Percentiles rank a stretch among this genome's conserved stretches.
Conservation (phyloP, 2,113 vertebrate genomes). For the Amazona guildingii region DNA sequence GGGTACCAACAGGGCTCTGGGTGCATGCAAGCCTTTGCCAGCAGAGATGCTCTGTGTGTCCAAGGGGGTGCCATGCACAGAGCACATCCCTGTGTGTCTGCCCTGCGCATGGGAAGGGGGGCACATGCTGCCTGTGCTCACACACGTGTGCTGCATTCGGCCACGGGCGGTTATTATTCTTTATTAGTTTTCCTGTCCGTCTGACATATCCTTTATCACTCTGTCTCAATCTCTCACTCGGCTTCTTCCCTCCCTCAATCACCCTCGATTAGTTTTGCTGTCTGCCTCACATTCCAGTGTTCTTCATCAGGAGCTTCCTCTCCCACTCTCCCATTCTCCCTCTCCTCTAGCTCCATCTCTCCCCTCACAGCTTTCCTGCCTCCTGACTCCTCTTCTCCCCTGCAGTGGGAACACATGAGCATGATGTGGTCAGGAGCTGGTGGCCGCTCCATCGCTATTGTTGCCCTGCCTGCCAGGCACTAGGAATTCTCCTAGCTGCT, state of each 20-base stretch:
- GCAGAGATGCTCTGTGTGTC: neutral
- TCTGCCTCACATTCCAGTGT: neutral
- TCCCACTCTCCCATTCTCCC: neutral
- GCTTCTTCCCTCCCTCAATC: conserved; percentile 34
- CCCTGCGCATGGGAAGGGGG: neutral
- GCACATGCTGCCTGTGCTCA: neutral
- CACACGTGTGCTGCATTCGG: neutral
- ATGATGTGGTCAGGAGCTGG: neutral
- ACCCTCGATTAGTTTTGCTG: conserved; percentile 41
- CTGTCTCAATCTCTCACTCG: conserved; percentile 43
- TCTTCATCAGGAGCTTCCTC: neutral
- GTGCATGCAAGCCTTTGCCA: accelerated
- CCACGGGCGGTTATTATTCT: conserved; percentile 56
- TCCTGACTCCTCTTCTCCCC: neutral
- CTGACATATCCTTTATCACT: conserved; percentile 49
- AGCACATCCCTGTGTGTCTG: neutral
- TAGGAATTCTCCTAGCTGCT: neutral
- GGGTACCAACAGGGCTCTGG: no score
- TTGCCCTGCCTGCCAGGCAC: neutral
- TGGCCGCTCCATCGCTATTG: neutral
- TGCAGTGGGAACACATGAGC: neutral
- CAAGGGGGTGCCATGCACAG: no score
- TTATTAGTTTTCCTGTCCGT: conserved; percentile 68
- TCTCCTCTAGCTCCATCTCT: neutral
- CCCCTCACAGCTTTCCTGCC: neutral